Percentiles rank a stretch among this genome's conserved stretches.
Evolutionary conservation across 2,888 invertebrate species (phyloP).

Genomic region (Caenorhabditis zanzibari): DNA sequence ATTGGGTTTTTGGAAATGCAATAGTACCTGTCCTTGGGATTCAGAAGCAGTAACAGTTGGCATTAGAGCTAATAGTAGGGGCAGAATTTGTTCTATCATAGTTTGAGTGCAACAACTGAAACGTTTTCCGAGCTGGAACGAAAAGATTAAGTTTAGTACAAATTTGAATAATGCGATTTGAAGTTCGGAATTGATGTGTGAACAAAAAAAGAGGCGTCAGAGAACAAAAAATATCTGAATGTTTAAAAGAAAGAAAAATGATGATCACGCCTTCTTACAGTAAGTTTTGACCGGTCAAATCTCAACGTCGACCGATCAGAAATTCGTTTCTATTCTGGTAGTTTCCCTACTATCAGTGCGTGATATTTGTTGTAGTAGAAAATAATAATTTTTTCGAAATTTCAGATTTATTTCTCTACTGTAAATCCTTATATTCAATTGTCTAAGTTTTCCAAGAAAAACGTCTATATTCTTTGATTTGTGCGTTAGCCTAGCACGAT

Average conservation of each 20-base stretch:
- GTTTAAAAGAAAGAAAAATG: background rate
- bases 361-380: background rate
- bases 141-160: background rate
- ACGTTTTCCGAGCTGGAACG: background rate
- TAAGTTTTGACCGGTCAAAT: conserved; percentile 17
- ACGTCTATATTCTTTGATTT: too few relatives aligned
- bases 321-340: background rate
- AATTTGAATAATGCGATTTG: conserved; percentile 10
- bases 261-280: conserved; percentile 7
- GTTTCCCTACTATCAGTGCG: background rate
- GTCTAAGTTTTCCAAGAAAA: too few relatives aligned
- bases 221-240: conserved; percentile 7
- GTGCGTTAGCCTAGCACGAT: background rate
- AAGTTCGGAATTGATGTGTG: too few relatives aligned
- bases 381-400: background rate
- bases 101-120: background rate
- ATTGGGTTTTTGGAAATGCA: conserved; percentile 12
- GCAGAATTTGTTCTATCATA: too few relatives aligned
- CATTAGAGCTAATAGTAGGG: background rate
- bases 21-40: conserved; percentile 26
- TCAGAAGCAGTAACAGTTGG: background rate
- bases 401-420: too few relatives aligned
- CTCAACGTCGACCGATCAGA: background rate
- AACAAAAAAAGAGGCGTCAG: background rate
- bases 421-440: too few relatives aligned